Base-by-base conservation (phyloP, 2,797 vertebrate genomes). In the Paedocypris micromegethes region DNA sequence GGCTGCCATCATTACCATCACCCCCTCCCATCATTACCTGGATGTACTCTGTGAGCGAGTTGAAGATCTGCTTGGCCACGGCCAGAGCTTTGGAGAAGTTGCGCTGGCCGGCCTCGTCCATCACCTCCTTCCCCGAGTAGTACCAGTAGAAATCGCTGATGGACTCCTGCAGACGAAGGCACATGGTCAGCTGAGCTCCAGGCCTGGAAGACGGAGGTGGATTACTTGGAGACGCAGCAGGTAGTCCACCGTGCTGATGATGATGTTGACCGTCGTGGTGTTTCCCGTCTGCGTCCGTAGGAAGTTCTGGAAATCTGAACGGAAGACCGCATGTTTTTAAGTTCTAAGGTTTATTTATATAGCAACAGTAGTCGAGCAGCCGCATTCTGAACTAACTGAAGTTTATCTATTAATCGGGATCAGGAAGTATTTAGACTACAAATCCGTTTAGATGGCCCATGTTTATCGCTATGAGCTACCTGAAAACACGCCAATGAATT, bases 141-240 rank as follows among this genome's bases (percentile, higher is more conserved):
- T 97, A 98, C 96, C 96, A 98, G 82, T 98, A 98, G 85, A 98
- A 98, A 84, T 98, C 96, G 83, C 96, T 98, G 84, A 98, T 98
- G 2, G 96, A 98, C 85, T 98, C 96, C 96, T 98, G 46, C 4
- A 44, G 82, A 67, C 62, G 64, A 79, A 61, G 81, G 80, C 57
- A 73, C 23, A 47, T 49, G 23, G 23, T 23, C 23, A 23, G 23
- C 23, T 23, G 23, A n/a, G 2, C 1, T 5, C 4, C 3, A 50
- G 23, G 7, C 40, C 56, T 3, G 9, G 3, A 4, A 8, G 48
- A 6, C 53, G 7, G 40, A 53, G 6, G 40, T 3, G 42, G 23
- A 23, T 23, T 81, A 98, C 97, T 93, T 99, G 97, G 73, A 99
- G 91, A 50, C 96, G 94, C 46, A 99, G 90, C 60, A 99, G 92